These are phyloP conservation scores for Allolobophora icterica DNA, from an alignment of 2,888 invertebrate species.

Conservation along the genomic window DNA sequence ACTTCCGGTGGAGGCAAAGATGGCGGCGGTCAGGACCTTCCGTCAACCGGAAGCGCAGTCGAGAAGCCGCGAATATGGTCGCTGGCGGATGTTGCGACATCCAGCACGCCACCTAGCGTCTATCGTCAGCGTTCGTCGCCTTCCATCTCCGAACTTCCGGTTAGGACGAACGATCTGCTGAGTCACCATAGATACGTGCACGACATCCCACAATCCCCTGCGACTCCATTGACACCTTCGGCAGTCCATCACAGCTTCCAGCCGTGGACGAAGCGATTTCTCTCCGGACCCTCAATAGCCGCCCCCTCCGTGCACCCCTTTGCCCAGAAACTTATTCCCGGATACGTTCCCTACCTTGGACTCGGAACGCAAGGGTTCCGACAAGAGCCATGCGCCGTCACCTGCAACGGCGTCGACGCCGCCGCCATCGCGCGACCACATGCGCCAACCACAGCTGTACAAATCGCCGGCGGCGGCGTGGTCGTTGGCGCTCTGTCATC, in stretches of 20 bases:
- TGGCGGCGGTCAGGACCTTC: not conserved
- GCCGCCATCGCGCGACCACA: not conserved
- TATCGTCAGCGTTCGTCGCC: not conserved
- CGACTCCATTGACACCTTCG: not conserved
- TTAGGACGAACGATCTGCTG: not conserved
- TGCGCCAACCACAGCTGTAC: not conserved
- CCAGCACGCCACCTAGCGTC: constrained; percentile 43
- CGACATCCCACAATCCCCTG: constrained; percentile 7
- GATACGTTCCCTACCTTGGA: constrained; percentile 8
- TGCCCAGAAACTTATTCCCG: not conserved
- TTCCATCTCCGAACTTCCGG: not conserved
- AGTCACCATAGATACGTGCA: not conserved
- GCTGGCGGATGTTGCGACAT: constrained; percentile 61
- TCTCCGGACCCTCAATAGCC: not conserved
- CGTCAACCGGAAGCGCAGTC: not conserved
- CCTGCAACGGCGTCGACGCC: not conserved
- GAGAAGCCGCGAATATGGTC: constrained; percentile 61
- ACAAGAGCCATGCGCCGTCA: not conserved
- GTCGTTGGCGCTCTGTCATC: not conserved
- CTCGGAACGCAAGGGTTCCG: not conserved
- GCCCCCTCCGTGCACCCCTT: not conserved
- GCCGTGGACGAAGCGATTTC: constrained; percentile 23
- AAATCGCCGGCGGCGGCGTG: not conserved
- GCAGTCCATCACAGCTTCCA: constrained; percentile 24
- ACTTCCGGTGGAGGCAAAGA: not conserved